Evolutionary conservation across 2,888 invertebrate species (phyloP).

Genomic region (Cheilosia pagana): DNA sequence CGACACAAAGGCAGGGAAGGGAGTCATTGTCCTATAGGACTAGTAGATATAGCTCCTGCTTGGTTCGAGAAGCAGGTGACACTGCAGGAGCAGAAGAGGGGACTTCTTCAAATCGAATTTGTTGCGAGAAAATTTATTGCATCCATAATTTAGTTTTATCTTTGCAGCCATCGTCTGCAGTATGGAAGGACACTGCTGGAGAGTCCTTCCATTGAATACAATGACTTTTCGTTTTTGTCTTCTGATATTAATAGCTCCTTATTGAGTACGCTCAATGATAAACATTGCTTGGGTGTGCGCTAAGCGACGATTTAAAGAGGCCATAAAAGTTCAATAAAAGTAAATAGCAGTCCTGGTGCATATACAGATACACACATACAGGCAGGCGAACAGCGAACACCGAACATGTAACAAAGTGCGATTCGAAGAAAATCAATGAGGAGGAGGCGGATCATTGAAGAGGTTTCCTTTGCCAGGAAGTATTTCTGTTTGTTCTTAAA

Average conservation of each 20-base stretch:
- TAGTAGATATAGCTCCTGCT: background rate
- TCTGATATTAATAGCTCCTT: conserved; percentile 74
- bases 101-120: conserved; percentile 74
- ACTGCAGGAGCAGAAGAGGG: conserved; percentile 20
- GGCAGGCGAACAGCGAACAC: too few species aligned
- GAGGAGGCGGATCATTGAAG: conserved; percentile 34
- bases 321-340: conserved; percentile 74
- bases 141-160: conserved; percentile 75
- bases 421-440: background rate
- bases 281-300: conserved; percentile 73
- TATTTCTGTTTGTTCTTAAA: conserved; percentile 53
- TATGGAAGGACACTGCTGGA: conserved; percentile 48
- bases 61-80: conserved; percentile 59
- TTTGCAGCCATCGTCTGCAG: conserved; percentile 72
- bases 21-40: conserved; percentile 2
- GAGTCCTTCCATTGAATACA: conserved; percentile 66
- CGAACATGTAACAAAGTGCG: conserved; percentile 11
- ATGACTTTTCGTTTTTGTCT: conserved; percentile 72
- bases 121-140: conserved; percentile 73
- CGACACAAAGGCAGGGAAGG: conserved; percentile 24
- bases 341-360: conserved; percentile 66
- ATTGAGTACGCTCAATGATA: conserved; percentile 70
- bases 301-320: conserved; percentile 74
- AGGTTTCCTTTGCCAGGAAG: conserved; percentile 49
- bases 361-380: conserved; percentile 39